Evolutionary conservation across 2,797 vertebrate genomes (phyloP), one percentile per base, ranked within the genome.

Genomic region (Cirrhinus molitorella): DNA sequence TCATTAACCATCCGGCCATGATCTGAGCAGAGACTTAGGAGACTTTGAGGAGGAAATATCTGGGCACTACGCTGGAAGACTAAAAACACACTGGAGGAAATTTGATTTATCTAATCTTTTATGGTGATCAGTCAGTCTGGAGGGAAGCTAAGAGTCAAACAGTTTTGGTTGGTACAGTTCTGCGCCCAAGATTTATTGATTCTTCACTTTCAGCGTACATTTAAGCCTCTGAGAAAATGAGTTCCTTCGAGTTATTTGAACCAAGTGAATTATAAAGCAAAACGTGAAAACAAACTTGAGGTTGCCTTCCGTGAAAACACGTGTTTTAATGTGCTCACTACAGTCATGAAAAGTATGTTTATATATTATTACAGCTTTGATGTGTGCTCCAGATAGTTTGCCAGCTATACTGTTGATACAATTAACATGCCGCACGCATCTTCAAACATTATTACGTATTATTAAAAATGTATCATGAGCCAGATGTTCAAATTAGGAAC

Each of bases 91-190:
- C 51, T 51, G 74, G 65, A 83, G 82, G 74, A 78, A 83, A 83
- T 83, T 61, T 71, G 82, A 83, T 83, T 78, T 71, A 83, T 78
- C 40, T 78, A 83, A 83, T 83, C 82, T 83, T 83, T 70, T 71
- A 83, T 83, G 82, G 65, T 83, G 82, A 83, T 83, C 82, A 70
- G 82, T 83, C 82, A 78, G 66, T 61, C 51, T 71, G 75, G 55
- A 71, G 25, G 66, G 28, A 83, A 70, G 66, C 37, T 1, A 13
- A 61, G 66, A 83, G 65, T 78, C 74, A 21, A 61, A 83, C 43
- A 59, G 72, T 83, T 83, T 83, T 70, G 74, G 74, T 83, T 63
- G 66, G 65, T 83, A 70, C 53, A 71, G 53, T 70, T 78, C 23
- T 70, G 66, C 7, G 3, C 65, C 31, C 51, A 19, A 34, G 53